Evolutionary conservation across 2,113 vertebrate species (phyloP).

Genomic region (Dicentrarchus labrax): DNA sequence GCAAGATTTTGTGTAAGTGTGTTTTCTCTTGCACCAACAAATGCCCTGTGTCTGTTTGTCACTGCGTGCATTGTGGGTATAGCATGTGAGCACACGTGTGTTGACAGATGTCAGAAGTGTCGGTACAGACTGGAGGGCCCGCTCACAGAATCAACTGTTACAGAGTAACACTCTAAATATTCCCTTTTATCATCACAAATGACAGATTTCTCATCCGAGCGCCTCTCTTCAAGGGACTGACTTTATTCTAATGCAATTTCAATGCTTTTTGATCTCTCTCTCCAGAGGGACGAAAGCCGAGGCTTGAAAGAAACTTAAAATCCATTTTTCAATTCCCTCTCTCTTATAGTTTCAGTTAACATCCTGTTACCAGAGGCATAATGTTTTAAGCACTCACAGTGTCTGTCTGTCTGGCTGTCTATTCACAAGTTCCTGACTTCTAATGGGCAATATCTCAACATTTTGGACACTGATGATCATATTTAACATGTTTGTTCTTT

Average conservation of each 20-base stretch:
- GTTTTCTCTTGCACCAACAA: background rate
- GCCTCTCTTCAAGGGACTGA: conserved; percentile 68
- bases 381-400: background rate
- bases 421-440: background rate
- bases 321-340: conserved; percentile 58
- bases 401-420: background rate
- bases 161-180: conserved; percentile 73
- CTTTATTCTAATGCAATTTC: conserved; percentile 71
- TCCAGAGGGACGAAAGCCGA: conserved; percentile 44
- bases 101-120: conserved; percentile 34
- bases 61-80: background rate
- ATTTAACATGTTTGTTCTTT: background rate
- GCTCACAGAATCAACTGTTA: conserved; percentile 48
- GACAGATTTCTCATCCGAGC: conserved; percentile 68
- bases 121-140: conserved; percentile 22
- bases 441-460: background rate
- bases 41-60: conserved; percentile 11
- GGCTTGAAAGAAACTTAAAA: conserved; percentile 67
- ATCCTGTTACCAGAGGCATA: conserved; percentile 20
- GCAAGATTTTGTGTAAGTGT: background rate
- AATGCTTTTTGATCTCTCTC: conserved; percentile 68
- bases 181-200: conserved; percentile 79
- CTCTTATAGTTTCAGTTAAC: conserved; percentile 41
- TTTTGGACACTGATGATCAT: background rate
- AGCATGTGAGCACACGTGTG: conserved; percentile 3